Evolutionary conservation across 2,113 vertebrate genomes (phyloP).

Genomic region (Poeciliopsis retropinna): DNA sequence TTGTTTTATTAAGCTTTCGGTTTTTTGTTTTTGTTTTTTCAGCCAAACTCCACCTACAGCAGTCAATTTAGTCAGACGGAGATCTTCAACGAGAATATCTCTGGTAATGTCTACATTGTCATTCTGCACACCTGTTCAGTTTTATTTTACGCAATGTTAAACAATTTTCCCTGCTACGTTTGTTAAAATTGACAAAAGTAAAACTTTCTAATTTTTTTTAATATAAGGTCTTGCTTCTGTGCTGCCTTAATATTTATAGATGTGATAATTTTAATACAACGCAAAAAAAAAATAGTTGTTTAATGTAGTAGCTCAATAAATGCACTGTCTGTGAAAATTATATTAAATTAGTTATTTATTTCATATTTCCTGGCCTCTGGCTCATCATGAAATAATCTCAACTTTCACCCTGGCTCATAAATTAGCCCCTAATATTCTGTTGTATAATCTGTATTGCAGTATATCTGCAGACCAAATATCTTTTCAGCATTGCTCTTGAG

Average conservation of each 20-base stretch:
- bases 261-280: background rate
- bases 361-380: no score
- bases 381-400: no score
- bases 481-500: no score
- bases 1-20: background rate
- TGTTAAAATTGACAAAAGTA: background rate
- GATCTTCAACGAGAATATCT: constrained; percentile 91
- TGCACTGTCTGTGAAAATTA: no score
- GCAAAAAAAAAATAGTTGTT: no score
- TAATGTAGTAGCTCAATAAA: no score
- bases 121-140: background rate
- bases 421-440: no score
- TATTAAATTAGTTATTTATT: no score
- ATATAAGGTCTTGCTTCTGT: background rate
- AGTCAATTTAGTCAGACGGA: constrained; percentile 89
- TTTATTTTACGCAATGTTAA: no score
- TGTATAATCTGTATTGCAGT: no score
- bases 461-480: no score
- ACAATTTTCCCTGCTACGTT: background rate
- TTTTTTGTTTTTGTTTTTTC: background rate
- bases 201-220: background rate
- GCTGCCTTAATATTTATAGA: background rate
- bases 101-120: constrained; percentile 82
- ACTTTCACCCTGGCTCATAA: no score
- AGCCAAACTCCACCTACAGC: constrained; percentile 89